Evolutionary conservation across 1,140 invertebrate species (phyloP).

Genomic region (Platorchestia sp.): DNA sequence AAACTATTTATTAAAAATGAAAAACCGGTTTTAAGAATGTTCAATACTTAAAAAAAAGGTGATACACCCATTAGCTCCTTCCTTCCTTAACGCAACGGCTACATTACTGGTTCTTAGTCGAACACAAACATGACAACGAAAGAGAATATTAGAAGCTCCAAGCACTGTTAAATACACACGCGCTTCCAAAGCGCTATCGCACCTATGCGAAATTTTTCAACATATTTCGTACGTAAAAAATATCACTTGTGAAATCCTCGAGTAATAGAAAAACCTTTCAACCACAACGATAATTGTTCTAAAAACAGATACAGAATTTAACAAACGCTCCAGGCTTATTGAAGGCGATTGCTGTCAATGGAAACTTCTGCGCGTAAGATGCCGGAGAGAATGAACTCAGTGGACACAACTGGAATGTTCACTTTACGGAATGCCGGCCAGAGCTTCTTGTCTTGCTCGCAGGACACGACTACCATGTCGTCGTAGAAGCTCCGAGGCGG

Average conservation of each 20-base stretch:
- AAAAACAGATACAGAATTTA: background rate
- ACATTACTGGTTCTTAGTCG: background rate
- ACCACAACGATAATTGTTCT: background rate
- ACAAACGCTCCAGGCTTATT: background rate
- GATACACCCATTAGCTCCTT: too few species aligned
- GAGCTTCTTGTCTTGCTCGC: conserved; percentile 58
- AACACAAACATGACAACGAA: background rate
- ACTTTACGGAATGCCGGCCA: conserved; percentile 61
- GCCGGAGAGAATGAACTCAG: conserved; percentile 64
- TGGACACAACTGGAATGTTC: conserved; percentile 61
- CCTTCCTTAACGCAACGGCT: background rate
- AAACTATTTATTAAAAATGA: too few species aligned
- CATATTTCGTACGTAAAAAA: too few species aligned
- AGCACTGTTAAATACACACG: background rate
- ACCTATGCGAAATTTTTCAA: background rate
- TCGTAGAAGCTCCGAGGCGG: conserved; percentile 58
- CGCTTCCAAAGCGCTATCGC: background rate
- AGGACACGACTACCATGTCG: conserved; percentile 61
- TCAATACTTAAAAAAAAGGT: too few species aligned
- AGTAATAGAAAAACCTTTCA: background rate
- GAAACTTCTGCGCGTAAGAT: conserved; percentile 58
- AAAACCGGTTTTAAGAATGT: too few species aligned
- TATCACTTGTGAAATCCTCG: too few species aligned
- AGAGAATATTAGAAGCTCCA: background rate
- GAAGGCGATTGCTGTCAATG: background rate